Evolutionary conservation across 2,113 vertebrate species (phyloP).

Genomic region (Myocastor coypus): DNA sequence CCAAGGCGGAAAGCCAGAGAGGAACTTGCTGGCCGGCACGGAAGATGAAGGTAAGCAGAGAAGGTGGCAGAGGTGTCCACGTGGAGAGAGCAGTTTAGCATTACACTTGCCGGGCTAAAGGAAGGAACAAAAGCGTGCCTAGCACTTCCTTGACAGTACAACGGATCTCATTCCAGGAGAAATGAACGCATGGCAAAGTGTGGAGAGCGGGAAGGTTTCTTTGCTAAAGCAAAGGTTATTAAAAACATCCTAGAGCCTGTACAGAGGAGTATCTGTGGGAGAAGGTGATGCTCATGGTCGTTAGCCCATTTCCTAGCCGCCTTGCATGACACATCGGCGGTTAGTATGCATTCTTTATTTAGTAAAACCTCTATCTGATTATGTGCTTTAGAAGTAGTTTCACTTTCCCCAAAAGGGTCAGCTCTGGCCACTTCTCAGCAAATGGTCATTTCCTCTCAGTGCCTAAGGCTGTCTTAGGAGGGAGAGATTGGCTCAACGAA

Average conservation of each 20-base stretch:
- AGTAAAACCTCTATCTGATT: neutral
- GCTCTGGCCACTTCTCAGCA: neutral
- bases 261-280: neutral
- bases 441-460: neutral
- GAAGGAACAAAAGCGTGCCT: neutral
- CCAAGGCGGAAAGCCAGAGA: neutral
- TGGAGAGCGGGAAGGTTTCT: neutral
- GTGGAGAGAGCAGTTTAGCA: constrained; percentile 6
- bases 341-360: neutral
- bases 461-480: neutral
- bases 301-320: neutral
- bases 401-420: neutral
- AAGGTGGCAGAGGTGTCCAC: neutral
- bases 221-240: constrained; percentile 16
- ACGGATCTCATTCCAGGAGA: neutral
- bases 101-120: constrained; percentile 27
- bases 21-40: neutral
- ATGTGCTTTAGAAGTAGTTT: neutral
- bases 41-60: neutral
- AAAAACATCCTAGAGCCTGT: constrained; percentile 4
- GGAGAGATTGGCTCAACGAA: neutral
- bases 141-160: neutral
- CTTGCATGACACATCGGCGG: neutral
- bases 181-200: neutral
- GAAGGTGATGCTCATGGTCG: neutral